These are phyloP conservation scores for Malacoctenus gilli DNA, from an alignment of 2,797 vertebrate species.

Conservation along the genomic window DNA sequence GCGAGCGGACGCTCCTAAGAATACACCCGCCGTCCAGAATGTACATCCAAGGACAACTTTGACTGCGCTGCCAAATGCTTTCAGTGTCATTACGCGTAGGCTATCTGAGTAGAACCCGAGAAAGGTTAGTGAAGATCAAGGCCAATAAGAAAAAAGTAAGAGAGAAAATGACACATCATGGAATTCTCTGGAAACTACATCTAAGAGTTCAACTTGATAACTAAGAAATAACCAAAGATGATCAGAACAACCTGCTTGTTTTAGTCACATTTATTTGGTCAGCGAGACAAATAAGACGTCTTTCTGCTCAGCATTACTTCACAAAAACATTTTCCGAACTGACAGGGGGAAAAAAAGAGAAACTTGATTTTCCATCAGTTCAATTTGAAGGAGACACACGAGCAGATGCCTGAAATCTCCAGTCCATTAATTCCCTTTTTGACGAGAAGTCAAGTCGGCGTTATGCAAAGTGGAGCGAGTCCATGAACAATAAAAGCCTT, in stretches of 20 bases:
- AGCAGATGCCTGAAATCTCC: neutral
- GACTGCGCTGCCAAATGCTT: slow-evolving; percentile 23
- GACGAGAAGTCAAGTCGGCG: neutral
- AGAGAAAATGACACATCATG: neutral
- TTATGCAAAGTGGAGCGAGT: slow-evolving; percentile 5
- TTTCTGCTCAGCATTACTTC: too few relatives aligned
- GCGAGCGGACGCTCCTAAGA: slow-evolving; percentile 35
- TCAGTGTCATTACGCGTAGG: neutral
- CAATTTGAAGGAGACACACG: neutral
- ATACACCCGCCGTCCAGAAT: slow-evolving; percentile 22
- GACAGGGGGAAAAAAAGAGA: neutral
- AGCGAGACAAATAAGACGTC: too few relatives aligned
- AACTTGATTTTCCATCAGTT: neutral
- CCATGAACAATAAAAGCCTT: slow-evolving; percentile 5
- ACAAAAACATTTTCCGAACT: neutral
- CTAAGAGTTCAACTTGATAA: neutral
- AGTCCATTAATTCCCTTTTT: neutral
- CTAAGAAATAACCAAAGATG: too few relatives aligned
- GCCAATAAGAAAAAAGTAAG: neutral
- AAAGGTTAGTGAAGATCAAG: neutral
- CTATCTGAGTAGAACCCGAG: neutral
- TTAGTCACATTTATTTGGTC: too few relatives aligned
- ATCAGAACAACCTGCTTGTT: too few relatives aligned
- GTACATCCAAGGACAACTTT: slow-evolving; percentile 6
- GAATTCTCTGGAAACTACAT: neutral